phyloP scores from a whole-genome alignment of 1,140 invertebrate genomes.

The Oryzaephilus surinamensis region DNA sequence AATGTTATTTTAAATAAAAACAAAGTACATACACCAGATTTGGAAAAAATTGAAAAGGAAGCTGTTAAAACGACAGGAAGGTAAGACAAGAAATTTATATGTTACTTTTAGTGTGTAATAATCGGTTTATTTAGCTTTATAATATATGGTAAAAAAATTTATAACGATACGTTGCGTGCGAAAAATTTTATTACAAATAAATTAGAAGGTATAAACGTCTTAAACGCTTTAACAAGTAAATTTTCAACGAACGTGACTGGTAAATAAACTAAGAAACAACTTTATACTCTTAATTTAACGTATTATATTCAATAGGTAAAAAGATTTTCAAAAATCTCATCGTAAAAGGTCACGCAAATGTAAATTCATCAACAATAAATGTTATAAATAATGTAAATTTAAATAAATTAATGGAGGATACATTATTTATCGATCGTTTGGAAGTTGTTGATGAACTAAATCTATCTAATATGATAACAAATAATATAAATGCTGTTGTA shows the following conservation, averaged over 20 bases:
- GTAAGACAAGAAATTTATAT: too few relatives aligned
- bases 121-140: too few relatives aligned
- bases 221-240: too few relatives aligned
- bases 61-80: constrained; percentile 23
- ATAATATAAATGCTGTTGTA: not conserved
- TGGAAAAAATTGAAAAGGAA: constrained; percentile 16
- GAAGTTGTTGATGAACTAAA: constrained; percentile 18
- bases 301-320: too few relatives aligned
- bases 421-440: constrained; percentile 16
- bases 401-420: constrained; percentile 8
- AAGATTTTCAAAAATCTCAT: too few relatives aligned
- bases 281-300: too few relatives aligned
- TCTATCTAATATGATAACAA: constrained; percentile 14
- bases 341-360: constrained; percentile 18
- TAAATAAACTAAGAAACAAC: too few relatives aligned
- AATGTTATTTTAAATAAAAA: constrained; percentile 18
- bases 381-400: constrained; percentile 18
- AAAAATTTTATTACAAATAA: constrained; percentile 14
- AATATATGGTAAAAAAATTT: constrained; percentile 24
- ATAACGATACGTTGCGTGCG: constrained; percentile 15
- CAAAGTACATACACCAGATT: constrained; percentile 18
- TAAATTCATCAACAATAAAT: constrained; percentile 8
- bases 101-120: too few relatives aligned
- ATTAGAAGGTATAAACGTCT: constrained; percentile 13
- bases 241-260: too few relatives aligned